Conservation (phyloP, 2,113 vertebrate species). For the Ivindomyrus marchei region DNA sequence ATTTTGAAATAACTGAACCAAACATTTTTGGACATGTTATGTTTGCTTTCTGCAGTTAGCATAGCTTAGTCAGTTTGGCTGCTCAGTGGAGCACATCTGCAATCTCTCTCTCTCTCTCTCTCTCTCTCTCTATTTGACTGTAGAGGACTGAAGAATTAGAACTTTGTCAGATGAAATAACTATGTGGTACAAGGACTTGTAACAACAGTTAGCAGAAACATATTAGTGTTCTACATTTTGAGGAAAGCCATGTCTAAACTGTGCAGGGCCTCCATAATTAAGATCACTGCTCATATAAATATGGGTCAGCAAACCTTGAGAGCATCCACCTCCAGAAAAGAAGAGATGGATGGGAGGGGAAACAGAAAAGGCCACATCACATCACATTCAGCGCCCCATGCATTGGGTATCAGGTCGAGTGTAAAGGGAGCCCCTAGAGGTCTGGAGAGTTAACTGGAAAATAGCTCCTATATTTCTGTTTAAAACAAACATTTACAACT, state of each 20-base stretch:
- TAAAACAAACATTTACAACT: neutral
- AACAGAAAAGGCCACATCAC: slow-evolving; percentile 36
- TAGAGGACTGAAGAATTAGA: slow-evolving; percentile 75
- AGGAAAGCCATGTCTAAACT: slow-evolving; percentile 8
- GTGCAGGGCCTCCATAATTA: slow-evolving; percentile 17
- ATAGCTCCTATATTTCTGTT: neutral
- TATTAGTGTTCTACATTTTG: neutral
- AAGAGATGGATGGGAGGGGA: neutral
- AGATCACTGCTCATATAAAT: slow-evolving; percentile 5
- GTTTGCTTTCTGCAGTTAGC: neutral
- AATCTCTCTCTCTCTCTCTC: slow-evolving; percentile 70
- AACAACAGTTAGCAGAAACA: slow-evolving; percentile 5
- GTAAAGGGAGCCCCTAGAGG: slow-evolving; percentile 30
- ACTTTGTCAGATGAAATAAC: slow-evolving; percentile 8
- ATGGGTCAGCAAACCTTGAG: slow-evolving; percentile 9
- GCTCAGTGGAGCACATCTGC: neutral
- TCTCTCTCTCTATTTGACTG: slow-evolving; percentile 57
- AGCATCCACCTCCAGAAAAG: neutral
- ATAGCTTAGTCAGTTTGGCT: neutral
- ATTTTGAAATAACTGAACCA: neutral
- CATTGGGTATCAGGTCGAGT: slow-evolving; percentile 36
- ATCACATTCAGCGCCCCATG: slow-evolving; percentile 30
- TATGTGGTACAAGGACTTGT: neutral
- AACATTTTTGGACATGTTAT: neutral
- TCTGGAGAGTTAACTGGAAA: slow-evolving; percentile 26